Percentiles rank a stretch among this genome's conserved stretches.
Conservation (phyloP, 2,113 vertebrate genomes). For the Podarcis muralis region DNA sequence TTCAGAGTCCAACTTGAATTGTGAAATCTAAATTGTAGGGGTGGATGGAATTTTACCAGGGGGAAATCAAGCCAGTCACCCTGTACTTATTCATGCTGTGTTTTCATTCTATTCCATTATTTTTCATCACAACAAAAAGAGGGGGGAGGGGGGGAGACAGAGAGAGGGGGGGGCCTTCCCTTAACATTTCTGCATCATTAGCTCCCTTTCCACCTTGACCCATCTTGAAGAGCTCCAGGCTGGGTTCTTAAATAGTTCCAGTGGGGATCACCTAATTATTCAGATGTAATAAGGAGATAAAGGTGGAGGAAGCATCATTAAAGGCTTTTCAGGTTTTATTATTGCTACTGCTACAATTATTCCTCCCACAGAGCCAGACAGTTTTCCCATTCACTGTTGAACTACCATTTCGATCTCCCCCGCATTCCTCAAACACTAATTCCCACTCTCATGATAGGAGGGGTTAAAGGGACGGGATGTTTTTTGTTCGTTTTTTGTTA, state of each 20-base stretch:
- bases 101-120: slow-evolving; percentile 44
- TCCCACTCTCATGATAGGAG: not conserved
- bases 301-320: not conserved
- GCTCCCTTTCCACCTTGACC: slow-evolving; percentile 68
- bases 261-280: slow-evolving; percentile 44
- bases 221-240: slow-evolving; percentile 70
- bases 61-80: not conserved
- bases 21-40: slow-evolving; percentile 33
- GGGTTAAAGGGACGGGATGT: not conserved
- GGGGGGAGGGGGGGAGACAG: not conserved
- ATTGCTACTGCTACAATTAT: not conserved
- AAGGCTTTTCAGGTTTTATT: not conserved
- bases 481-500: not conserved
- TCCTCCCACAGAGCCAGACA: not conserved
- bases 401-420: not conserved
- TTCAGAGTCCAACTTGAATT: slow-evolving; percentile 40
- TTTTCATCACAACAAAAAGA: not conserved
- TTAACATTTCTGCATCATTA: slow-evolving; percentile 59
- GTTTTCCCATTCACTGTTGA: not conserved
- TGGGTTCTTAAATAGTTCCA: slow-evolving; percentile 45
- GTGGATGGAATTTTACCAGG: not conserved
- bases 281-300: slow-evolving; percentile 44
- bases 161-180: not conserved
- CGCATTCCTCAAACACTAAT: not conserved
- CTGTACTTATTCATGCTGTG: not conserved